Base-by-base conservation (phyloP, 2,888 invertebrate species). In the Agrochola lychnidis region DNA sequence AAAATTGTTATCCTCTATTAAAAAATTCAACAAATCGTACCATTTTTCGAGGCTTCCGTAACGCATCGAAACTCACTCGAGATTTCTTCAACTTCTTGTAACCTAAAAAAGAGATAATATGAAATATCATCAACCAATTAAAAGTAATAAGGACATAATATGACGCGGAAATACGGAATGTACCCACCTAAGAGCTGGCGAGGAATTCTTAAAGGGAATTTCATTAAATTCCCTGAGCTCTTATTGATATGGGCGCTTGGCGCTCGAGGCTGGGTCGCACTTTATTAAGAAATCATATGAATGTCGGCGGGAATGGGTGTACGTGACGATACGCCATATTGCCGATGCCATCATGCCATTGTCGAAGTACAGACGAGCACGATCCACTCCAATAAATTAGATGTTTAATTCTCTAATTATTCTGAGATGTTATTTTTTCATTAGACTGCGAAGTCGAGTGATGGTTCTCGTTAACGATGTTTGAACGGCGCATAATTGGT, bases 241-340 rank as follows among this genome's bases (percentile, higher is more conserved):
- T 95, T 96, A 96, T 95, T 95, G 95, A 95, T 95, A 95, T 95
- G 95, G 95, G 94, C 91, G 95, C 93, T 95, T 90, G 91, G 63
- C 79, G 90, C 92, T 93, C 92, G 91, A 91, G 93, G 92, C 89
- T 90, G 93, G 91, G 91, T 93, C 95, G 93, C 94, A 94, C 95
- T 95, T 95, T 96, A 96, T 96, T 95, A 95, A 95, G 95, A 95
- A 94, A 94, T 95, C 95, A 95, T 94, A 95, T 95, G 95, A 94
- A 95, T 94, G 94, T 94, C 89, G 92, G 86, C 83, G 91, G 93
- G 92, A 93, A 94, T 93, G 93, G 90, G 90, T 88, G 92, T 93
- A 95, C 95, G 95, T 95, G 95, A 94, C 93, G 91, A 94, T 95
- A 95, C 94, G 93, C 93, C 91, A 91, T 93, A 94, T 94, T 93